phyloP scores from a whole-genome alignment of 2,113 vertebrate species.

The Phaethornis superciliosus region DNA sequence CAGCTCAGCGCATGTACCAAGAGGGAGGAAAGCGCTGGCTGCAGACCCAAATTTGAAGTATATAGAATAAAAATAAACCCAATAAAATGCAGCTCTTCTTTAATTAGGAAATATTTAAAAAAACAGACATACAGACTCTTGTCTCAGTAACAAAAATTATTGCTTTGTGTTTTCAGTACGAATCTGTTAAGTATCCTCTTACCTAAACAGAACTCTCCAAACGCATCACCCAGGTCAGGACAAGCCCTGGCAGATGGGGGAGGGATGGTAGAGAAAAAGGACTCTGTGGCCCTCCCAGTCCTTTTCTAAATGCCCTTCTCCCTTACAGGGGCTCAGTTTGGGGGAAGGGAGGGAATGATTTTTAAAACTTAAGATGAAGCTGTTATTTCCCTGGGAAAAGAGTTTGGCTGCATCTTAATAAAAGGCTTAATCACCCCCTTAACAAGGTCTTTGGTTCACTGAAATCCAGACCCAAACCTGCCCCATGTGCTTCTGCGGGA shows the following conservation, averaged over 20 bases:
- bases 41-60: conserved; percentile 69
- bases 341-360: conserved; percentile 59
- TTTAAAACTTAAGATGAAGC: conserved; percentile 73
- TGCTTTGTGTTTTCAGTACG: conserved; percentile 86
- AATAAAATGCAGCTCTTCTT: conserved; percentile 82
- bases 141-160: conserved; percentile 88
- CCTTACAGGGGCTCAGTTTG: conserved; percentile 49
- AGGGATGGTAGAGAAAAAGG: not conserved
- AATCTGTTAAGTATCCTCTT: conserved; percentile 75
- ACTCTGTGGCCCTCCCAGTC: conserved; percentile 10
- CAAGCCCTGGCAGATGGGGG: not conserved
- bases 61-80: conserved; percentile 84
- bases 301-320: conserved; percentile 38
- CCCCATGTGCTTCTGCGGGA: conserved; percentile 12
- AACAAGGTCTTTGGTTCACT: conserved; percentile 67
- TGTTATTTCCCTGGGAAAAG: conserved; percentile 75
- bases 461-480: conserved; percentile 66
- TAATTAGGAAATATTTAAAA: conserved; percentile 81
- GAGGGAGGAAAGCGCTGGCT: conserved; percentile 62
- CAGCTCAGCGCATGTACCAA: conserved; percentile 53
- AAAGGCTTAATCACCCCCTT: conserved; percentile 65
- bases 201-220: conserved; percentile 80
- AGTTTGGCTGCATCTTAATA: conserved; percentile 72
- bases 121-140: conserved; percentile 78
- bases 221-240: conserved; percentile 58